phyloP scores from a whole-genome alignment of 37 sponge, comb jelly and placozoan genomes.

The Corticium candelabrum region DNA sequence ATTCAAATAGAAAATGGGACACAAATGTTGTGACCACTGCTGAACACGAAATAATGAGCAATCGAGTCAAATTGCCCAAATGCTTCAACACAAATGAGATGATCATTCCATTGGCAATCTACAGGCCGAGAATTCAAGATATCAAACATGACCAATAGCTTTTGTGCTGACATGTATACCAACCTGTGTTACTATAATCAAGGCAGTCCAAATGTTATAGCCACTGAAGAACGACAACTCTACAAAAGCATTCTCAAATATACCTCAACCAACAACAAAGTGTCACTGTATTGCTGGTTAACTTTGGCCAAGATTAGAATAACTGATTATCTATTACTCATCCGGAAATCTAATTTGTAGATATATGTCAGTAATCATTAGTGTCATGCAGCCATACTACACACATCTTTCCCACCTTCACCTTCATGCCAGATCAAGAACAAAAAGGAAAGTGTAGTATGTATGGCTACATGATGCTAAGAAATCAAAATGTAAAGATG shows the following conservation, averaged over 20 bases:
- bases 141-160: not conserved
- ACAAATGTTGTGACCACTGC: not conserved
- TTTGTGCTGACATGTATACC: not conserved
- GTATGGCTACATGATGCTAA: not conserved
- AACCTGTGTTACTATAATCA: not conserved
- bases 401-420: no score
- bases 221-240: not conserved
- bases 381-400: no score
- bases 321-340: no score
- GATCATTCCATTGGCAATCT: not conserved
- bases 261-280: no score
- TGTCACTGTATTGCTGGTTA: no score
- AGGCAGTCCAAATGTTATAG: not conserved
- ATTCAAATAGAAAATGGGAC: not conserved
- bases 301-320: no score
- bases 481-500: no score
- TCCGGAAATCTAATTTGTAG: no score
- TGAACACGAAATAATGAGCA: not conserved
- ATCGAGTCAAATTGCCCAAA: not conserved
- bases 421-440: no score
- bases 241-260: no score
- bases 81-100: not conserved
- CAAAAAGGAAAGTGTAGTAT: not conserved
- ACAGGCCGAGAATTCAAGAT: no score
- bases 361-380: no score